phyloP scores from a whole-genome alignment of 1,140 invertebrate genomes.

The Hylaeus anthracinus region DNA sequence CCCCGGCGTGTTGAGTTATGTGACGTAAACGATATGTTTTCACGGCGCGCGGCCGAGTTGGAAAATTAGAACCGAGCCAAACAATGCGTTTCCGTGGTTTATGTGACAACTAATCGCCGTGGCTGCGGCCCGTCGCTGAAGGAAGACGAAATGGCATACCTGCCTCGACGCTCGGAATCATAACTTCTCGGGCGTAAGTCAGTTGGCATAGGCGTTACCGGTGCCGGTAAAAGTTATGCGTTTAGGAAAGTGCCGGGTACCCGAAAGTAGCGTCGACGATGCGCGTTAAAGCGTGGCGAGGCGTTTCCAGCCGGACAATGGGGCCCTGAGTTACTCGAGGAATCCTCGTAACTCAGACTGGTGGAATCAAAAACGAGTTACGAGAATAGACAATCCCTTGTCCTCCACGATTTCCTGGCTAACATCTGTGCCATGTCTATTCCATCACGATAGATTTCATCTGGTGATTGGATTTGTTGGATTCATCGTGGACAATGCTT shows the following conservation, averaged over 20 bases:
- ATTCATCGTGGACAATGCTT: background rate
- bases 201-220: slow-evolving; percentile 64
- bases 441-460: background rate
- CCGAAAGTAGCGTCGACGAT: slow-evolving; percentile 13
- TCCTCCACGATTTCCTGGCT: background rate
- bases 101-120: slow-evolving; percentile 74
- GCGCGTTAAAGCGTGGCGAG: slow-evolving; percentile 56
- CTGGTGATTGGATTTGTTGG: background rate
- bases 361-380: slow-evolving; percentile 45
- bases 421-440: slow-evolving; percentile 31
- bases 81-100: slow-evolving; percentile 69
- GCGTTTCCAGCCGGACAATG: slow-evolving; percentile 62
- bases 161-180: slow-evolving; percentile 49
- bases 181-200: slow-evolving; percentile 62
- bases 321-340: background rate
- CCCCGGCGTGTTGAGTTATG: slow-evolving; percentile 52
- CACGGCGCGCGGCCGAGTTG: slow-evolving; percentile 26
- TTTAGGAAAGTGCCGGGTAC: slow-evolving; percentile 53
- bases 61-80: slow-evolving; percentile 63
- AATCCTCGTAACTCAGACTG: slow-evolving; percentile 49
- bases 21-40: slow-evolving; percentile 68
- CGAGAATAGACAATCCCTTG: background rate
- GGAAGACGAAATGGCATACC: slow-evolving; percentile 47
- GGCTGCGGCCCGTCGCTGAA: slow-evolving; percentile 18
- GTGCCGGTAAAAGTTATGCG: slow-evolving; percentile 62